Conservation (phyloP, 2,888 invertebrate genomes). For the Lasioglossum morio region DNA sequence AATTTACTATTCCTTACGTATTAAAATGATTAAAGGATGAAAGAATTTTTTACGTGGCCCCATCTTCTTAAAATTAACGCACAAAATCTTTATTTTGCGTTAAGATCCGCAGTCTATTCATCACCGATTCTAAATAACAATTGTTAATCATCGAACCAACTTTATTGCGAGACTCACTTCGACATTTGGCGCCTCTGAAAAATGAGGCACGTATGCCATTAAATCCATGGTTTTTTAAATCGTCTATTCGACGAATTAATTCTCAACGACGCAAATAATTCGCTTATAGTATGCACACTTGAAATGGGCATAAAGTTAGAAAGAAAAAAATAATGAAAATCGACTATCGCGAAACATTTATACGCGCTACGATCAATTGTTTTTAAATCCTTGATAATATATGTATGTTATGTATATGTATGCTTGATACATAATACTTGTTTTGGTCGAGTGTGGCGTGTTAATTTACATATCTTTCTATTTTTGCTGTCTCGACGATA, state of each 20-base stretch:
- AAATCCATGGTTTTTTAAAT: constrained; percentile 65
- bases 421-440: neutral
- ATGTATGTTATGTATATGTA: neutral
- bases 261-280: neutral
- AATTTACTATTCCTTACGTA: no score
- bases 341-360: neutral
- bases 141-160: neutral
- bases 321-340: neutral
- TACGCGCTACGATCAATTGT: no score
- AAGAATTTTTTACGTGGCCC: no score
- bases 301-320: neutral
- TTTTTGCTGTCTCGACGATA: neutral
- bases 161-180: constrained; percentile 34
- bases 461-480: neutral
- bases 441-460: no score
- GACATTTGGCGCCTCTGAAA: constrained; percentile 12
- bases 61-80: no score
- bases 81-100: no score
- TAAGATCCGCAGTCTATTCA: no score
- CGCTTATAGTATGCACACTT: neutral
- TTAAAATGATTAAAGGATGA: no score
- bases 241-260: neutral
- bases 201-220: constrained; percentile 72
- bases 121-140: neutral
- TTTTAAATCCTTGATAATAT: neutral